Base-by-base conservation (phyloP, 2,113 vertebrate genomes). In the Herpetotheres cachinnans region DNA sequence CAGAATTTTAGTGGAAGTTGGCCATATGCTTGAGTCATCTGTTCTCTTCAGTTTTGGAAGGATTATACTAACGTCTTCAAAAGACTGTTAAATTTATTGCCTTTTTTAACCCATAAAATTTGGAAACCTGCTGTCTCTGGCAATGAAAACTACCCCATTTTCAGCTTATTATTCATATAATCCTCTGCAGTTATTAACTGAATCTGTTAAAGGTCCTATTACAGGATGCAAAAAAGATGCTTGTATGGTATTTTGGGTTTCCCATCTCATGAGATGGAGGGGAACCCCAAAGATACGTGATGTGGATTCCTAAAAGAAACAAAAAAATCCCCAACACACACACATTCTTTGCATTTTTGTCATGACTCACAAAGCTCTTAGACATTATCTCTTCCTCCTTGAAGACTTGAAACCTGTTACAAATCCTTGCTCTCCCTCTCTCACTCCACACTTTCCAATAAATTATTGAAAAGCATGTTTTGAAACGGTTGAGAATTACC, bases 21-120 rank as follows among this genome's bases (percentile, higher is more conserved):
- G 96, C 97, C 98, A 98, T 97, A 85, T 96, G 96, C 86, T 94
- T 97, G 96, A 97, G 91, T 98, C 97, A 98, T 98, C 95, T 98
- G 97, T 96, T 97, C 96, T 97, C 63, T 94, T 74, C 69, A 78
- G 86, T 89, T 94, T 89, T 98, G 89, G 86, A 92, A 91, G 90
- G 85, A 96, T 97, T 97, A 94, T 73, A 74, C 95, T 84, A 82
- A 49, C 63, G 82, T 97, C 95, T 97, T 97, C 94, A 96, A 97
- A 98, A 91, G 93, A 87, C 77, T 93, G 30, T 94, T 94, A 73
- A 79, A 96, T 94, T 84, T 95, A 93, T 61, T 84, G 70, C 72
- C 42, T 77, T 96, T 95, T 97, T 97, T 95, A 94, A 95, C 91
- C 84, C 71, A 40, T 97, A 80, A 82, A 91, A 96, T 87, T 95